Conservation (phyloP, 2,888 invertebrate genomes). For the Drosophila recens region DNA sequence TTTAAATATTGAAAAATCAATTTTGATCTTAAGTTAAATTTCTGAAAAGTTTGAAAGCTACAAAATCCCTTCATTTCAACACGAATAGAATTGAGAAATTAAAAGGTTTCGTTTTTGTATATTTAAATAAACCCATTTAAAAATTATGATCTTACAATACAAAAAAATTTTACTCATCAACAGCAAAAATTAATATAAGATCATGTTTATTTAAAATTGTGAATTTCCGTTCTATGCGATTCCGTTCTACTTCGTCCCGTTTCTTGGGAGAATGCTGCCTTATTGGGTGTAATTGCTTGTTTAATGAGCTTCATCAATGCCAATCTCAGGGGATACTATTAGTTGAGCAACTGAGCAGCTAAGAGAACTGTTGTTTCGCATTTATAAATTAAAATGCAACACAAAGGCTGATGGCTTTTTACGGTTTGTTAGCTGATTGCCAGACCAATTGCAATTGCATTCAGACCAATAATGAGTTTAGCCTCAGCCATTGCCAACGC, state of each 20-base stretch:
- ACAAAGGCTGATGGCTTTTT: constrained; percentile 36
- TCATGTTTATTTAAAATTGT: constrained; percentile 18
- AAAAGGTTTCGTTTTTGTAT: too few relatives aligned
- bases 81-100: too few relatives aligned
- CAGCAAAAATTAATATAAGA: background rate
- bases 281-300: constrained; percentile 36
- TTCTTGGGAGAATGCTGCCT: constrained; percentile 12
- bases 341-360: constrained; percentile 24
- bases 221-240: constrained; percentile 7
- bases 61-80: too few relatives aligned
- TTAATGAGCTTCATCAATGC: constrained; percentile 28
- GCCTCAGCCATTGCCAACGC: constrained; percentile 14
- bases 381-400: constrained; percentile 40
- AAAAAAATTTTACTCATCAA: background rate
- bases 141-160: background rate
- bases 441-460: constrained; percentile 28
- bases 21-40: too few relatives aligned
- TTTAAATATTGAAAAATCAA: too few relatives aligned
- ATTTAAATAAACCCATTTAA: too few relatives aligned
- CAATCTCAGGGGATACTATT: constrained; percentile 36
- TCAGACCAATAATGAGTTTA: constrained; percentile 28
- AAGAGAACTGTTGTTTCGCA: constrained; percentile 14
- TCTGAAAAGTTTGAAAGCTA: too few relatives aligned
- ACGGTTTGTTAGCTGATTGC: constrained; percentile 34
- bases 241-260: constrained; percentile 5